phyloP scores from a whole-genome alignment of 2,113 vertebrate species.

The Rutilus rutilus region DNA sequence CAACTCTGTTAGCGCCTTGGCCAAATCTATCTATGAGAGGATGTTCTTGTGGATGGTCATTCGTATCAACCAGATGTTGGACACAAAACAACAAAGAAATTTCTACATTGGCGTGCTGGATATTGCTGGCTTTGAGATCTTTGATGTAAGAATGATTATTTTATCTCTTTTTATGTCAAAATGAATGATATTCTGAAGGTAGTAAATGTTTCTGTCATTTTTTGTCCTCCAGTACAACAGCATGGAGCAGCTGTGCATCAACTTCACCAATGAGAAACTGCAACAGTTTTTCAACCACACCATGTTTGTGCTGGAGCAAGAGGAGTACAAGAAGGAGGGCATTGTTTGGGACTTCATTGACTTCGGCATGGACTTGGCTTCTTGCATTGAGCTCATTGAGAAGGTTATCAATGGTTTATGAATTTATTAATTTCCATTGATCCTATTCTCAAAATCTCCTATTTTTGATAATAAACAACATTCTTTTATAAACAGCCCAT shows the following conservation, averaged over 20 bases:
- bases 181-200: neutral
- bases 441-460: neutral
- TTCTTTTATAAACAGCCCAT: slow-evolving; percentile 67
- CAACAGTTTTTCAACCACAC: slow-evolving; percentile 86
- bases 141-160: slow-evolving; percentile 48
- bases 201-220: neutral
- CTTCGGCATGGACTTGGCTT: slow-evolving; percentile 89
- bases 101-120: slow-evolving; percentile 57
- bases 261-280: slow-evolving; percentile 90
- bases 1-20: slow-evolving; percentile 69
- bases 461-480: neutral
- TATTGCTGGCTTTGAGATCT: slow-evolving; percentile 59
- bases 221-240: slow-evolving; percentile 79
- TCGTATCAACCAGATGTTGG: slow-evolving; percentile 76
- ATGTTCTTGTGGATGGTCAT: slow-evolving; percentile 73
- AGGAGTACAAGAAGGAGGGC: slow-evolving; percentile 88
- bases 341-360: slow-evolving; percentile 91
- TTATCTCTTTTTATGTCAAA: neutral
- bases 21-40: slow-evolving; percentile 75
- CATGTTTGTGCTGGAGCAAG: slow-evolving; percentile 86
- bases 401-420: slow-evolving; percentile 71
- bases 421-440: slow-evolving; percentile 5
- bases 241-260: slow-evolving; percentile 88
- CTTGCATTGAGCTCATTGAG: slow-evolving; percentile 90
- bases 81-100: slow-evolving; percentile 70